These are phyloP conservation scores for Leucozona laternaria DNA, from an alignment of 2,888 invertebrate genomes.

Conservation along the genomic window DNA sequence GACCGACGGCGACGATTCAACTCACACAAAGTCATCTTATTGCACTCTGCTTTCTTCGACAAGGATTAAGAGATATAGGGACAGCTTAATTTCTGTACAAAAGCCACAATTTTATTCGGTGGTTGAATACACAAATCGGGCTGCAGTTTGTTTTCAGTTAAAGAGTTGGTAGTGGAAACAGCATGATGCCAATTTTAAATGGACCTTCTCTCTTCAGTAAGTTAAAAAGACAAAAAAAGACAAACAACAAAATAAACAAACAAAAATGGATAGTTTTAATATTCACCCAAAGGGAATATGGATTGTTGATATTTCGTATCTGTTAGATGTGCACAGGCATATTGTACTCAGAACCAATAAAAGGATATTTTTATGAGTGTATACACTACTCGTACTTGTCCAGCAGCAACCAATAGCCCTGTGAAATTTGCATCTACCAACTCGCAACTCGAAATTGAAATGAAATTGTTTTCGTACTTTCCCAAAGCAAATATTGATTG, in stretches of 20 bases:
- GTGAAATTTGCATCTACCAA: not conserved
- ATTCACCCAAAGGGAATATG: constrained; percentile 13
- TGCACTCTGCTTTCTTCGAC: constrained; percentile 7
- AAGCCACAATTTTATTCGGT: constrained; percentile 27
- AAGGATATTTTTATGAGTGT: constrained; percentile 4
- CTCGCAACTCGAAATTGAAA: constrained; percentile 22
- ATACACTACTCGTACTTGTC: not conserved
- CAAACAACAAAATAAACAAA: not conserved
- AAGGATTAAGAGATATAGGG: constrained; percentile 7
- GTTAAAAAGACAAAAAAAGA: not conserved
- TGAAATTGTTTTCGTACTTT: constrained; percentile 39
- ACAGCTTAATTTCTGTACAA: constrained; percentile 25
- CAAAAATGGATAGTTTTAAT: constrained; percentile 33
- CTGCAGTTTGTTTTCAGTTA: not conserved
- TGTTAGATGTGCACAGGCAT: constrained; percentile 17
- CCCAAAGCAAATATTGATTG: constrained; percentile 52
- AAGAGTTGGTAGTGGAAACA: not conserved
- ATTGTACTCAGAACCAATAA: constrained; percentile 1
- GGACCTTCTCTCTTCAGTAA: not conserved
- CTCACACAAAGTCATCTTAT: not conserved
- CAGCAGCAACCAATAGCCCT: not conserved
- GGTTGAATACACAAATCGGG: constrained; percentile 4
- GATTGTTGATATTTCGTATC: constrained; percentile 14
- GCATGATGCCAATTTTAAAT: not conserved
- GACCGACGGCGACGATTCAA: too few species aligned